Evolutionary conservation across 2,888 invertebrate genomes (phyloP).

Genomic region (Agrypnus murinus): DNA sequence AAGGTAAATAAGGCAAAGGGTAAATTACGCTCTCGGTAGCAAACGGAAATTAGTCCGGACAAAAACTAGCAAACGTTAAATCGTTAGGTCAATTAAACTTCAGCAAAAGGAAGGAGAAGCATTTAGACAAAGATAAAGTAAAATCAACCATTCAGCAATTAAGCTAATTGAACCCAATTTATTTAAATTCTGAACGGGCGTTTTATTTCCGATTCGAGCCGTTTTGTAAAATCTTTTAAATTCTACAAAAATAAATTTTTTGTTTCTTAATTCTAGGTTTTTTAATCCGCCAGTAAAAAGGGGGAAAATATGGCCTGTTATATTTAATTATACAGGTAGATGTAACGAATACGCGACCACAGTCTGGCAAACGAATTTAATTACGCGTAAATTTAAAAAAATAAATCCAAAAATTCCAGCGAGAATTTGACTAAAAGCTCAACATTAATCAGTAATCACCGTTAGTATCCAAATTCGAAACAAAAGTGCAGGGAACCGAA

Average conservation of each 20-base stretch:
- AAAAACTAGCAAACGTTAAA: conserved; percentile 51
- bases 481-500: conserved; percentile 59
- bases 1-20: conserved; percentile 46
- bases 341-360: conserved; percentile 17
- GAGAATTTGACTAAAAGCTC: conserved; percentile 49
- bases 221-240: conserved; percentile 29
- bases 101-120: conserved; percentile 42
- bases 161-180: conserved; percentile 49
- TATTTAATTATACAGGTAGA: not conserved
- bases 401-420: conserved; percentile 33
- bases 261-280: not conserved
- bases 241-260: not conserved
- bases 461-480: conserved; percentile 48
- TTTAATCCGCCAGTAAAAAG: too few relatives aligned
- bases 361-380: conserved; percentile 26
- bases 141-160: conserved; percentile 51
- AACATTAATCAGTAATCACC: conserved; percentile 49
- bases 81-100: conserved; percentile 51
- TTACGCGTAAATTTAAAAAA: conserved; percentile 39
- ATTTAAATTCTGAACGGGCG: conserved; percentile 43
- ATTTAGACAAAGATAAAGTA: conserved; percentile 50
- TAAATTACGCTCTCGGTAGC: conserved; percentile 45
- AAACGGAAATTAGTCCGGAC: conserved; percentile 42
- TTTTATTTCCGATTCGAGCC: conserved; percentile 39
- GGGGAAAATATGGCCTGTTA: too few relatives aligned